Percentiles rank a stretch among this genome's conserved stretches.
Evolutionary conservation across 2,888 invertebrate species (phyloP).

Genomic region (Athetis lepigone): DNA sequence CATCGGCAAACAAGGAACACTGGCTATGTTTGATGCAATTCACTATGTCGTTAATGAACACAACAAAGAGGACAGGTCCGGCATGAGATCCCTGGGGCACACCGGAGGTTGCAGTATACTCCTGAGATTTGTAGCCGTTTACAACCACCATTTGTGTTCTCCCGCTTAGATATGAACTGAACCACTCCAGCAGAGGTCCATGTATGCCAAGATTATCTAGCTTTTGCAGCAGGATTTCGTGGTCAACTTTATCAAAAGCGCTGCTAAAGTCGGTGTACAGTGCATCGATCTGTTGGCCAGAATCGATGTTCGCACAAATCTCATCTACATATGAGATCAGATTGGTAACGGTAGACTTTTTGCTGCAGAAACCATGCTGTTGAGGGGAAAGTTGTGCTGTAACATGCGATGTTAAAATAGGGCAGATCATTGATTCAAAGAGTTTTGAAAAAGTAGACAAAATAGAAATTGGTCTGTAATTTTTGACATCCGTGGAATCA

Average conservation of each 20-base stretch:
- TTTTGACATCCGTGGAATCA: not conserved
- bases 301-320: no score
- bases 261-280: no score
- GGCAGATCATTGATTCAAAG: slow-evolving; percentile 3
- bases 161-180: not conserved
- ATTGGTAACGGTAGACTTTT: slow-evolving; percentile 9
- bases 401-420: slow-evolving; percentile 1
- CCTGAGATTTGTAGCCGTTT: not conserved
- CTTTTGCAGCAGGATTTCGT: not conserved
- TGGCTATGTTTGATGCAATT: no score
- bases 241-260: no score
- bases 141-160: not conserved
- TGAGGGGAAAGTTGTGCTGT: not conserved
- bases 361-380: slow-evolving; percentile 7
- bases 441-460: slow-evolving; percentile 1
- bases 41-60: no score
- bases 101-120: not conserved
- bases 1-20: no score
- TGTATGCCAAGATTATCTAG: not conserved
- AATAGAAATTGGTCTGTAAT: no score
- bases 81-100: not conserved
- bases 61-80: not conserved
- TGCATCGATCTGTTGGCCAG: no score
- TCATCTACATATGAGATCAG: no score
- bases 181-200: not conserved